These are phyloP conservation scores for Hyposmocoma kahamanoa DNA, from an alignment of 1,140 invertebrate genomes.

Conservation along the genomic window DNA sequence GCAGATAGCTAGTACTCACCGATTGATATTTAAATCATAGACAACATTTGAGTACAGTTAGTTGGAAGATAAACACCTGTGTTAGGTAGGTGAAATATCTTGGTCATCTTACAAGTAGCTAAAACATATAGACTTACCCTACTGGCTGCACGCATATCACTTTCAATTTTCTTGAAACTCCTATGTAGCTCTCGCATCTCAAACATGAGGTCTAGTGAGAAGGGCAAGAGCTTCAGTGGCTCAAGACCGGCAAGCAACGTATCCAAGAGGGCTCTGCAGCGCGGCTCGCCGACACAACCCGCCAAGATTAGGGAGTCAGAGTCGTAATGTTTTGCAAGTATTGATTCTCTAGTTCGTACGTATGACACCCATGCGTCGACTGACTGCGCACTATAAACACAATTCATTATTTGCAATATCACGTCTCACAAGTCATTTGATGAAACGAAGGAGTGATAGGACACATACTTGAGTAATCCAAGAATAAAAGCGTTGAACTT, in stretches of 20 bases:
- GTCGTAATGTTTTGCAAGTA: slow-evolving; percentile 87
- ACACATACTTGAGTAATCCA: slow-evolving; percentile 88
- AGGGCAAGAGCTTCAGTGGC: slow-evolving; percentile 84
- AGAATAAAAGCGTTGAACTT: slow-evolving; percentile 94
- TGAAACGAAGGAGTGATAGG: too few species aligned
- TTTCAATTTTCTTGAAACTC: slow-evolving; percentile 82
- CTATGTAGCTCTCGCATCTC: slow-evolving; percentile 85
- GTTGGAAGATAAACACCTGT: not conserved
- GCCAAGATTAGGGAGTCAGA: slow-evolving; percentile 81
- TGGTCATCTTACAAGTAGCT: not conserved
- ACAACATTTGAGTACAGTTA: not conserved
- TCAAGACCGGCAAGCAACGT: slow-evolving; percentile 82
- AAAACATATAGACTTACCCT: slow-evolving; percentile 41
- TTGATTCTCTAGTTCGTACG: slow-evolving; percentile 85
- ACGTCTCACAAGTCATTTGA: too few species aligned
- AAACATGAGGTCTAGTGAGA: slow-evolving; percentile 87
- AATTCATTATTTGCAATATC: too few species aligned
- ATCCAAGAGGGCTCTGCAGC: slow-evolving; percentile 80
- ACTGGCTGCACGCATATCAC: slow-evolving; percentile 69
- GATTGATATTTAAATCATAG: too few species aligned
- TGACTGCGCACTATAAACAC: slow-evolving; percentile 84
- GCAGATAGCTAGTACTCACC: too few species aligned
- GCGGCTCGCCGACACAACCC: slow-evolving; percentile 77
- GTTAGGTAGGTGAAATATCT: not conserved
- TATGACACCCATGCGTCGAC: slow-evolving; percentile 91